phyloP scores from a whole-genome alignment of 2,888 invertebrate species.

The Tubulanus polymorphus region DNA sequence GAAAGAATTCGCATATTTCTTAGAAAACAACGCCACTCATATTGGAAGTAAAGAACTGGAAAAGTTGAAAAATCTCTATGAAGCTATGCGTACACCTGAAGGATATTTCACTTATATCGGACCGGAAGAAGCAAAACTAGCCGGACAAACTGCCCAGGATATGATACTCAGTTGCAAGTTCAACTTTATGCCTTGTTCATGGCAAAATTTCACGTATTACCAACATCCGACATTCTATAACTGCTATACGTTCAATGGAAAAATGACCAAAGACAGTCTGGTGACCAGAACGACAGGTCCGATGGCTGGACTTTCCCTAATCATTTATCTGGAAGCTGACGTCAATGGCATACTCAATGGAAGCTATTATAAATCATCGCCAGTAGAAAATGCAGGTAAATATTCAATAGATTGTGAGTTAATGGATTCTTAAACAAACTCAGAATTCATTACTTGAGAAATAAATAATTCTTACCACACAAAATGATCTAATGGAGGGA shows the following conservation, averaged over 20 bases:
- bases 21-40: conserved; percentile 3
- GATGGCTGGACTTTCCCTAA: conserved; percentile 40
- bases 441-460: no score
- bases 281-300: conserved; percentile 44
- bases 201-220: conserved; percentile 33
- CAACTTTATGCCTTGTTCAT: conserved; percentile 30
- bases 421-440: no score
- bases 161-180: conserved; percentile 40
- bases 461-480: no score
- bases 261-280: conserved; percentile 22
- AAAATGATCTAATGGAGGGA: no score
- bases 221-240: conserved; percentile 45
- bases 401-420: no score
- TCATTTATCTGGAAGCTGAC: conserved; percentile 43
- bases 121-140: conserved; percentile 30
- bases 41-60: conserved; percentile 2
- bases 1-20: no score
- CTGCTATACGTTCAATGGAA: conserved; percentile 45
- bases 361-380: no score
- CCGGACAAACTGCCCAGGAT: conserved; percentile 36
- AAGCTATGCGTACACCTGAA: conserved; percentile 2
- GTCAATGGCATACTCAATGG: no score
- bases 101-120: no score
- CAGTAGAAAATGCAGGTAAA: no score
- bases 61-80: conserved; percentile 10